Percentiles rank a stretch among this genome's conserved stretches.
Conservation (phyloP, 1,140 invertebrate species). For the Anastatus disparis region DNA sequence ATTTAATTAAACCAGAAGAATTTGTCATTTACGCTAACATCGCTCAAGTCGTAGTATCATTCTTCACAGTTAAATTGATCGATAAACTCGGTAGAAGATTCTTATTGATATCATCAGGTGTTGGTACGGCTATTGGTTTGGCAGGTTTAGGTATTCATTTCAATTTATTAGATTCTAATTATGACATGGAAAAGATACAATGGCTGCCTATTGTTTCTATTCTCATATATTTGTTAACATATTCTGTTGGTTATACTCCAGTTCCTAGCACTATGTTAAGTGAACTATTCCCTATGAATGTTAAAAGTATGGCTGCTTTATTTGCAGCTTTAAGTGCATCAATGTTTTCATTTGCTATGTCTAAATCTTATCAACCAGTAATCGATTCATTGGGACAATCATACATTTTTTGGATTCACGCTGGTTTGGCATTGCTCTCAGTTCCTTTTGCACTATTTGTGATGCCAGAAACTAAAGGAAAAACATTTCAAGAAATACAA, state of each 20-base stretch:
- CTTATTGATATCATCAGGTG: conserved; percentile 72
- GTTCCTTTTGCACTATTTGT: conserved; percentile 66
- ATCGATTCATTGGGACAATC: conserved; percentile 75
- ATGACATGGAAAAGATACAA: background rate
- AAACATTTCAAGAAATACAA: conserved; percentile 69
- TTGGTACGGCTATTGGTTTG: conserved; percentile 67
- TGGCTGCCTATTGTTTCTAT: conserved; percentile 54
- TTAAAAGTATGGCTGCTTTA: conserved; percentile 74
- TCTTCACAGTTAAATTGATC: conserved; percentile 72
- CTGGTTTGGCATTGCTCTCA: conserved; percentile 65
- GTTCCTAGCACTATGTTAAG: conserved; percentile 77
- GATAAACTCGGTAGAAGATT: conserved; percentile 78
- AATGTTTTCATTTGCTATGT: conserved; percentile 71
- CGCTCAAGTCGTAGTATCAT: conserved; percentile 72
- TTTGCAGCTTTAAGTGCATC: conserved; percentile 77
- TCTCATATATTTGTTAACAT: conserved; percentile 33
- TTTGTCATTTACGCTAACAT: conserved; percentile 74
- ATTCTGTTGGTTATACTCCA: conserved; percentile 72
- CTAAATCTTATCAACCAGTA: conserved; percentile 69
- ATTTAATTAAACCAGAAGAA: conserved; percentile 59
- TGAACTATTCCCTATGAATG: conserved; percentile 78
- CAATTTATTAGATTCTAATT: conserved; percentile 60
- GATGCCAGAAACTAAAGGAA: conserved; percentile 87
- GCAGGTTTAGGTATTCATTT: conserved; percentile 72
- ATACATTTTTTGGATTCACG: conserved; percentile 66